A percentile compares a stretch with the other conserved stretches of the same genome.
Conservation (phyloP, 2,113 vertebrate species). For the Tamias sibiricus region DNA sequence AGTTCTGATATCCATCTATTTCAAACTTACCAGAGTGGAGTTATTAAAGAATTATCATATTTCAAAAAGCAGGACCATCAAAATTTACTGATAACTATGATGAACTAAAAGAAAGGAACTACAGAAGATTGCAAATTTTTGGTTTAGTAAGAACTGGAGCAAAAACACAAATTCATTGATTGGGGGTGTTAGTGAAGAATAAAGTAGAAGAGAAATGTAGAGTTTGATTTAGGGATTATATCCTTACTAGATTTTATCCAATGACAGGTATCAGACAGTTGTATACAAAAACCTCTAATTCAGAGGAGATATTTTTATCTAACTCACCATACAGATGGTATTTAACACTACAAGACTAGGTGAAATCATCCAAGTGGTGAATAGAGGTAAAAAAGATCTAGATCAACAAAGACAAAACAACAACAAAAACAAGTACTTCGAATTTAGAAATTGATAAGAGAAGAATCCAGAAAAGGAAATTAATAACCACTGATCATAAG, state of each 20-base stretch:
- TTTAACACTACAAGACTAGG: background rate
- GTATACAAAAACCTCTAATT: background rate
- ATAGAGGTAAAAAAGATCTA: background rate
- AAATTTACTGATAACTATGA: background rate
- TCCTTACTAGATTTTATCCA: background rate
- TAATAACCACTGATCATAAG: background rate
- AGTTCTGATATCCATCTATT: background rate
- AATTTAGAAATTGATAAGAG: background rate
- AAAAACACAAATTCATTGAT: background rate
- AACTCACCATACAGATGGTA: background rate
- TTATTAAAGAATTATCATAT: background rate
- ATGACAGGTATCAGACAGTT: background rate
- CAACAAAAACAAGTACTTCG: background rate
- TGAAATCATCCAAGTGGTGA: background rate
- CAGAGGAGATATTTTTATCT: background rate
- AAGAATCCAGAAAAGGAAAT: background rate
- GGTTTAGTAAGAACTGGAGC: background rate
- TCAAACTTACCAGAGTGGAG: background rate
- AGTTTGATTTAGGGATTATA: background rate
- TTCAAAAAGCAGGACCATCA: background rate
- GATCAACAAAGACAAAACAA: background rate
- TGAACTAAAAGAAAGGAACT: background rate
- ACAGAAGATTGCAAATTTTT: background rate
- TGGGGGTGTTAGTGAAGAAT: background rate
- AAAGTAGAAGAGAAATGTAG: background rate